These are phyloP conservation scores for Drosophila fuyamai DNA, from an alignment of 1,140 invertebrate genomes.

Conservation along the genomic window DNA sequence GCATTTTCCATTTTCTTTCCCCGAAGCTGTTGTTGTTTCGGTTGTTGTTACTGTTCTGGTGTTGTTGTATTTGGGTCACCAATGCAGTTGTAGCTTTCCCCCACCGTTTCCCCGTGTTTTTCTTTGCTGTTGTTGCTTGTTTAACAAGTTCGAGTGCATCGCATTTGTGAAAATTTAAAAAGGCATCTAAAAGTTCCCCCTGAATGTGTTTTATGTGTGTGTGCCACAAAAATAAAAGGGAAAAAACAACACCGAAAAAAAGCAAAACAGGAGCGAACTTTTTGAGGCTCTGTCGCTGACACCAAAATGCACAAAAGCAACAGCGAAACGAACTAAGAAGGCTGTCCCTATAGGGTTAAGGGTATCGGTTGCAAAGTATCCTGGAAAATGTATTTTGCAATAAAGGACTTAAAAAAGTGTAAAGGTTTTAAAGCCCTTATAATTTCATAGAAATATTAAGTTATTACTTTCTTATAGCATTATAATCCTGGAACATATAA, in stretches of 20 bases:
- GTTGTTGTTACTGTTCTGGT: constrained; percentile 13
- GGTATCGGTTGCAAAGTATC: constrained; percentile 19
- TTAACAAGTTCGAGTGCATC: constrained; percentile 81
- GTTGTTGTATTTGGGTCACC: constrained; percentile 71
- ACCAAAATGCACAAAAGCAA: constrained; percentile 72
- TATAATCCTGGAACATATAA: too few species aligned
- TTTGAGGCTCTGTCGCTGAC: constrained; percentile 72
- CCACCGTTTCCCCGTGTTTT: constrained; percentile 15
- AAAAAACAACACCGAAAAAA: constrained; percentile 32
- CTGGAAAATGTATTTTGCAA: background rate
- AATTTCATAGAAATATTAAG: background rate
- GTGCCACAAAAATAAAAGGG: constrained; percentile 29
- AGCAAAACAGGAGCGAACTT: constrained; percentile 54
- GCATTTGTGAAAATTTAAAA: constrained; percentile 79
- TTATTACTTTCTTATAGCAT: too few species aligned
- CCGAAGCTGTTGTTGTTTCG: constrained; percentile 12
- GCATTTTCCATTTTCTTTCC: constrained; percentile 30
- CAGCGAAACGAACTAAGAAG: constrained; percentile 36
- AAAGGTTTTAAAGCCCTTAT: background rate
- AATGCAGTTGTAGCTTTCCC: constrained; percentile 47
- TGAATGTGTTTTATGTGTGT: constrained; percentile 11
- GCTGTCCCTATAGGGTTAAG: background rate
- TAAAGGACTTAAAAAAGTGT: background rate
- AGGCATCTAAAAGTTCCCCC: constrained; percentile 63
- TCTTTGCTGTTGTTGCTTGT: constrained; percentile 55